Base-by-base conservation (phyloP, 2,797 vertebrate genomes). In the Alfaro cultratus region DNA sequence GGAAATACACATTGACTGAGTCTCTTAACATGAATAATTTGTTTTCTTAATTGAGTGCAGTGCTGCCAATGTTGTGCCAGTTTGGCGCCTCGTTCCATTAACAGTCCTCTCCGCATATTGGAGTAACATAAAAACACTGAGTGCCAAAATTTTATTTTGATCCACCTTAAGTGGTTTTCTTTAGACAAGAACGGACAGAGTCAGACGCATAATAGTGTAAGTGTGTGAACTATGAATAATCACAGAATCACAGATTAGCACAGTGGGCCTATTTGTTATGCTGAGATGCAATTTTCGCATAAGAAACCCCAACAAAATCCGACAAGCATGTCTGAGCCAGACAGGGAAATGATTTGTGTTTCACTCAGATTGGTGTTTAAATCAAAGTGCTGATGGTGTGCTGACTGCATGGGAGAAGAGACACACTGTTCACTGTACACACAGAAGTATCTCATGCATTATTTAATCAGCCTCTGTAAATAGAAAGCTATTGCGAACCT, bases 11-110 rank as follows among this genome's bases (percentile, higher is more conserved):
- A 89, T 79, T 89, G 84, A 90, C 86, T 85, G 88, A 91, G 80
- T 87, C 86, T 86, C 85, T 80, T 81, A 85, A 91, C 87, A 81
- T 90, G 86, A 88, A 93, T 92, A 91, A 91, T 91, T 90, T 86
- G 85, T 88, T 85, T 86, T 84, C 82, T 86, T 88, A 87, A 78
- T 83, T 53, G 75, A 82, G 78, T 84, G 80, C 73, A 79, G 82
- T 29, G 77, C 85, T 71, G 80, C 79, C 85, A 86, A 88, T 78
- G 1, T 77, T 64, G 85, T 84, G 87, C 92, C 87, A 94, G 88
- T 78, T 91, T 90, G 90, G 89, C 91, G 88, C 67, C 85, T 87
- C 81, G 80, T 81, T 88, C 80, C 76, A 93, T 86, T 89, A 86
- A 88, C 82, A 85, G 75, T 80, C 83, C 79, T 80, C 74, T 89